Percentiles rank a stretch among this genome's conserved stretches.
These are phyloP conservation scores for Malthinus flaveolus DNA, from an alignment of 2,888 invertebrate species.

Conservation along the genomic window DNA sequence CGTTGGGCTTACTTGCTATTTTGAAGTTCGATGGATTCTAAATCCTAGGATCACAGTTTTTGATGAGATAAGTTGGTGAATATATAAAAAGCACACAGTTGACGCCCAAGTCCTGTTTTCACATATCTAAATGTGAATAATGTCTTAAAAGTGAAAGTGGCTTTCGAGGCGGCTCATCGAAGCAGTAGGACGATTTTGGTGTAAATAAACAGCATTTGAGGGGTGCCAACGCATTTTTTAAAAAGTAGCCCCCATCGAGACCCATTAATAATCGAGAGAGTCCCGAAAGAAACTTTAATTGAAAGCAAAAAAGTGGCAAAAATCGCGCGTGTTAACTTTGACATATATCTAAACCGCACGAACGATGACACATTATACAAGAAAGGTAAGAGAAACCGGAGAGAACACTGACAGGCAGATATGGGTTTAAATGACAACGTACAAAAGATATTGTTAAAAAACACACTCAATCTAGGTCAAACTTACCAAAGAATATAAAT, in stretches of 20 bases:
- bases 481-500: constrained; percentile 4
- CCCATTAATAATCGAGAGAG: background rate
- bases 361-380: constrained; percentile 5
- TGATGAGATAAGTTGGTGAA: constrained; percentile 32
- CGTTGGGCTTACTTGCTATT: constrained; percentile 32
- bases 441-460: constrained; percentile 6
- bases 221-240: background rate
- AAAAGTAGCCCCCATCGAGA: background rate
- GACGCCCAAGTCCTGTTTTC: constrained; percentile 13
- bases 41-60: constrained; percentile 33
- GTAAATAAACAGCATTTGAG: no score
- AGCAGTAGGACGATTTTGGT: no score
- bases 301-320: background rate
- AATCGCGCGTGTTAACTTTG: background rate
- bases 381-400: constrained; percentile 4
- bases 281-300: background rate
- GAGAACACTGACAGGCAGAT: constrained; percentile 5
- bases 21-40: constrained; percentile 36
- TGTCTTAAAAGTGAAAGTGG: background rate
- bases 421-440: constrained; percentile 6
- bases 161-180: background rate
- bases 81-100: constrained; percentile 21
- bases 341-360: constrained; percentile 4
- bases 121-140: background rate
- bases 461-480: constrained; percentile 7